Conservation (phyloP, 2,797 vertebrate genomes). For the Sciurus vulgaris region DNA sequence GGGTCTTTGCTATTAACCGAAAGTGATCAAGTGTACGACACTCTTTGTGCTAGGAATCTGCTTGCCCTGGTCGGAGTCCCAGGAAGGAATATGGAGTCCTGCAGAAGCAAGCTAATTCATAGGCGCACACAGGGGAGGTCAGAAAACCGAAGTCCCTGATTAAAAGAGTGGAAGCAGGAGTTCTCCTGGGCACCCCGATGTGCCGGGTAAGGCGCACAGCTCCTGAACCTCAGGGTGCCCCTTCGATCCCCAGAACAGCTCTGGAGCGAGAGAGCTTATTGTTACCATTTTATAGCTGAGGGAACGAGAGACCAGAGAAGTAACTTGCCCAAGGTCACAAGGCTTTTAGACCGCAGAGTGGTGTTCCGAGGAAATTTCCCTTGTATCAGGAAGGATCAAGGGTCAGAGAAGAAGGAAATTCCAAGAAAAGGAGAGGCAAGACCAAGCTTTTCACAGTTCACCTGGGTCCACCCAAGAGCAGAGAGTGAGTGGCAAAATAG, state of each 20-base stretch:
- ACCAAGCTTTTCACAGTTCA: neutral
- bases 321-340: no score
- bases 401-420: no score
- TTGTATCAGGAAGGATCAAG: neutral
- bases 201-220: fast-evolving
- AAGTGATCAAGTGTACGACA: no score
- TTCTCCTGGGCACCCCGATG: no score
- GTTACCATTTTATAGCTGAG: no score
- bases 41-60: neutral
- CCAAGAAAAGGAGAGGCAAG: neutral
- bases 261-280: neutral
- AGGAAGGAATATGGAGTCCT: neutral
- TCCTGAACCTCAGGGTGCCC: neutral
- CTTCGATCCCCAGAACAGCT: neutral
- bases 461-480: fast-evolving
- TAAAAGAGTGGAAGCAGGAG: neutral
- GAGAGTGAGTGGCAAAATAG: no score
- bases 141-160: neutral
- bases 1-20: neutral
- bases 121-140: neutral
- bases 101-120: neutral
- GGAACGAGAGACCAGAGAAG: neutral
- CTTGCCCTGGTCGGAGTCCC: neutral
- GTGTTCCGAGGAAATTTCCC: no score
- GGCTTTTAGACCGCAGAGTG: neutral